Conservation (phyloP, 2,888 invertebrate genomes). For the Panopea generosa region DNA sequence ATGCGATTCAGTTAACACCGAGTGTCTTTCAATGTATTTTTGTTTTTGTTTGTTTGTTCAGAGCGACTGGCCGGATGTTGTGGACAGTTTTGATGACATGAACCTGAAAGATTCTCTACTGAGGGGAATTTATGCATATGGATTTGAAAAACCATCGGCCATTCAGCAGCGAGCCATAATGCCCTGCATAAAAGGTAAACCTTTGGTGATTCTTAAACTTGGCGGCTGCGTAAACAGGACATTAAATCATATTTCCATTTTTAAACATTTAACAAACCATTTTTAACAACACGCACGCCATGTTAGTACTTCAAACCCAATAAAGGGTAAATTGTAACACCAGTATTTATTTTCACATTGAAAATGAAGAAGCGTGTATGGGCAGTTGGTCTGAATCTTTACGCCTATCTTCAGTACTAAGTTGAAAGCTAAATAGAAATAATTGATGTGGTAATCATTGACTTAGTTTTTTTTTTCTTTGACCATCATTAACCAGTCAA, state of each 20-base stretch:
- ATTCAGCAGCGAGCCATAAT: conserved; percentile 99
- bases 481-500: too few species aligned
- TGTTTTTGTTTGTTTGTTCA: background rate
- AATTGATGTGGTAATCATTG: too few species aligned
- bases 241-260: background rate
- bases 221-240: too few species aligned
- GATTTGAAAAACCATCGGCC: conserved; percentile 99
- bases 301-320: background rate
- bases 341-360: too few species aligned
- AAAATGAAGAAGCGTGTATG: too few species aligned
- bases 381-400: background rate
- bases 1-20: too few species aligned
- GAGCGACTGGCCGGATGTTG: conserved; percentile 86
- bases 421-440: too few species aligned
- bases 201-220: too few species aligned
- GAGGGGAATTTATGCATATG: conserved; percentile 99
- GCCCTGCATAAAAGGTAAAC: conserved; percentile 88
- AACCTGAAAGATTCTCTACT: conserved; percentile 96
- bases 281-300: background rate
- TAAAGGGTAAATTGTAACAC: too few species aligned
- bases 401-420: background rate
- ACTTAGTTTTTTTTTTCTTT: too few species aligned
- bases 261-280: background rate
- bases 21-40: too few species aligned
- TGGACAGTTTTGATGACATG: conserved; percentile 99